phyloP scores from a whole-genome alignment of 2,888 invertebrate genomes.

The Ochlodes sylvanus region DNA sequence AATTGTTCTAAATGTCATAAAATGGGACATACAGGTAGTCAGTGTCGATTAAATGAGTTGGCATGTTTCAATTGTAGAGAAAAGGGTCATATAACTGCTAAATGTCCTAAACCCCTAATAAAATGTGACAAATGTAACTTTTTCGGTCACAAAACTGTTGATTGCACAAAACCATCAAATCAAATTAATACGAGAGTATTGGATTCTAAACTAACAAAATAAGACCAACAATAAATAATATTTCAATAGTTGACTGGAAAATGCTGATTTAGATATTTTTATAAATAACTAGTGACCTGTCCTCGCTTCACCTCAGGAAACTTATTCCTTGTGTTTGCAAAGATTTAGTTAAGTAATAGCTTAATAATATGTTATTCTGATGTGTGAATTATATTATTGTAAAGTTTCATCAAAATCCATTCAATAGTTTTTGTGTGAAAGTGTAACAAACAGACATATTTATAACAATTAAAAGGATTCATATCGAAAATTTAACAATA shows the following conservation, averaged over 20 bases:
- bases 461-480: no score
- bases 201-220: neutral
- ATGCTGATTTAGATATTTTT: neutral
- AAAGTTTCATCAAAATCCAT: no score
- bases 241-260: constrained; percentile 5
- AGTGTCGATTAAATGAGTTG: constrained; percentile 9
- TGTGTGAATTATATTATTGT: no score
- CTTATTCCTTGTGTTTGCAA: no score
- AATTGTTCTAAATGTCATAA: constrained; percentile 18
- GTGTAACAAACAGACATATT: no score
- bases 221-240: constrained; percentile 7
- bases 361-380: no score
- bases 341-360: no score
- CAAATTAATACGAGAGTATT: neutral
- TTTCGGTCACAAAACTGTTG: no score
- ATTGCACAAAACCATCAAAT: neutral
- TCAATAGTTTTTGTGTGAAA: no score
- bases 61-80: neutral
- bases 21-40: constrained; percentile 8
- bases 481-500: constrained; percentile 6
- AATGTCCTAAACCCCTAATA: neutral
- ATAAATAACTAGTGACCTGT: no score
- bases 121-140: constrained; percentile 11
- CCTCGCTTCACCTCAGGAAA: no score
- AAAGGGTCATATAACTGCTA: neutral